Conservation (phyloP, 1,140 invertebrate species). For the Tetragonula clypearis region DNA sequence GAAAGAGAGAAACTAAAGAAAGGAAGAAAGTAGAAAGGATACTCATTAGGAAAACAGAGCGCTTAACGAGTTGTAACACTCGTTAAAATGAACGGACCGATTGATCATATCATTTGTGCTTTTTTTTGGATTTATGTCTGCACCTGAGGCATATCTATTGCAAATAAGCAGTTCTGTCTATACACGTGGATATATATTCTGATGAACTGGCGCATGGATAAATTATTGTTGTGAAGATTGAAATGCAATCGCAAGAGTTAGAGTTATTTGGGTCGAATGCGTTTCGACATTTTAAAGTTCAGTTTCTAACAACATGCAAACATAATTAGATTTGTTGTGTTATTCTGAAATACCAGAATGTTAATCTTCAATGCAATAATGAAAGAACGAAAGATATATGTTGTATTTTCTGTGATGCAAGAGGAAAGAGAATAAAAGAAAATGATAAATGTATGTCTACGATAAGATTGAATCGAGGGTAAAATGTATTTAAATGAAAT, state of each 20-base stretch:
- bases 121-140: background rate
- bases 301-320: background rate
- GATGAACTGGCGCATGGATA: background rate
- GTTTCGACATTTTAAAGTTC: background rate
- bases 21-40: no score
- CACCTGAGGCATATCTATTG: no score
- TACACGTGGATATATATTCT: background rate
- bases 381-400: background rate
- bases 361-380: background rate
- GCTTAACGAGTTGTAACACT: background rate
- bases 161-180: background rate
- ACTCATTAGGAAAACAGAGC: background rate
- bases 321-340: background rate
- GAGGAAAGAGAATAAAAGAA: background rate
- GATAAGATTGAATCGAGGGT: no score
- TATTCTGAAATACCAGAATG: background rate
- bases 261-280: background rate
- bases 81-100: background rate
- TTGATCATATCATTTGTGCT: background rate
- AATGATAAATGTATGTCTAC: background rate
- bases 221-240: background rate
- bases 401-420: background rate
- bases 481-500: no score
- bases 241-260: background rate
- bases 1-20: background rate